Conservation (phyloP, 2,888 invertebrate species). For the Lathronympha strigana region DNA sequence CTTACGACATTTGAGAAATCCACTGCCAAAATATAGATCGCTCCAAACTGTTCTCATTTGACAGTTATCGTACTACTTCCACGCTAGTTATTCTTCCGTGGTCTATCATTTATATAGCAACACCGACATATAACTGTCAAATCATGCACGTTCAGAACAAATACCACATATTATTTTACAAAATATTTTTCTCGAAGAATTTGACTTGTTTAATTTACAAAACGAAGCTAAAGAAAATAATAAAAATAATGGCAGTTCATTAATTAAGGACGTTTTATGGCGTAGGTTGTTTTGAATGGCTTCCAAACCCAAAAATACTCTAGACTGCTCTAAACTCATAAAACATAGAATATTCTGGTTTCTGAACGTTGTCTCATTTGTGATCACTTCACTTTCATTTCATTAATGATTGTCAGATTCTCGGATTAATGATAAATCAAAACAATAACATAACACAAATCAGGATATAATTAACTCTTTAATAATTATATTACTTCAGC, state of each 20-base stretch:
- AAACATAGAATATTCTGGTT: not conserved
- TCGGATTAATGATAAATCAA: slow-evolving; percentile 22
- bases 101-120: not conserved
- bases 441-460: slow-evolving; percentile 22
- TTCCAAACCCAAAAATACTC: not conserved
- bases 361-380: not conserved
- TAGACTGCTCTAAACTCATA: not conserved
- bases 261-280: not conserved
- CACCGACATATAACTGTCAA: not conserved
- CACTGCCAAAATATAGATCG: no score
- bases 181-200: not conserved
- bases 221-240: not conserved
- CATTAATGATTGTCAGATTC: slow-evolving; percentile 25
- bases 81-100: no score
- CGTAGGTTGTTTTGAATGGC: not conserved
- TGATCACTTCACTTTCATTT: slow-evolving; percentile 4
- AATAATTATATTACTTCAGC: not conserved
- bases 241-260: not conserved
- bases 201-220: not conserved
- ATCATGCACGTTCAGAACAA: not conserved
- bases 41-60: no score
- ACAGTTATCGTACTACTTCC: no score
- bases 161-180: not conserved
- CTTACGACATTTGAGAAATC: no score
- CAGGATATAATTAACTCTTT: not conserved